Conservation (phyloP, 37 sponge, comb jelly and placozoan genomes). For the Theonella swinhoei region DNA sequence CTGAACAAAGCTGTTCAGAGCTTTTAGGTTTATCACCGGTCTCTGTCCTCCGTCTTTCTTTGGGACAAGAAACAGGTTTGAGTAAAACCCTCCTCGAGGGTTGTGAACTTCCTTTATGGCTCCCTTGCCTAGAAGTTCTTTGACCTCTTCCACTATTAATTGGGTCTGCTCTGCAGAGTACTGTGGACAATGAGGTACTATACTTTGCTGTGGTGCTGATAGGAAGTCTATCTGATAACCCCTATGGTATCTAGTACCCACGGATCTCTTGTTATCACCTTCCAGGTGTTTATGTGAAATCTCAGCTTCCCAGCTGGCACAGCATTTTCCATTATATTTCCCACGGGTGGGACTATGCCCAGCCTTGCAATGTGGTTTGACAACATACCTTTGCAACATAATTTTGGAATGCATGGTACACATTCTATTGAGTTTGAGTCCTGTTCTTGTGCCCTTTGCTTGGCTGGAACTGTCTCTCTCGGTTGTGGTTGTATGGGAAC, state of each 20-base stretch:
- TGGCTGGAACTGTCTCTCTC: too few relatives aligned
- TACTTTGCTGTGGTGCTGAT: neutral
- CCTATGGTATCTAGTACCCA: conserved; percentile 23
- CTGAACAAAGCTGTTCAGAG: too few relatives aligned
- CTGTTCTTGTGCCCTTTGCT: too few relatives aligned
- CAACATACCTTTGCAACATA: conserved; percentile 6
- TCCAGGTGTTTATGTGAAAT: too few relatives aligned
- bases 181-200: neutral
- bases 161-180: neutral
- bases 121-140: too few relatives aligned
- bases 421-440: neutral
- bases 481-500: too few relatives aligned
- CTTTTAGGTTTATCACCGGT: too few relatives aligned
- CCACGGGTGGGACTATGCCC: conserved; percentile 4
- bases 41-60: conserved; percentile 54
- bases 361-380: neutral
- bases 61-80: conserved; percentile 51
- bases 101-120: too few relatives aligned
- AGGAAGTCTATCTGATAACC: conserved; percentile 23
- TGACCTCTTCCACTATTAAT: too few relatives aligned
- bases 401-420: neutral
- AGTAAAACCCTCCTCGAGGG: too few relatives aligned
- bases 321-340: too few relatives aligned
- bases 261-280: too few relatives aligned
- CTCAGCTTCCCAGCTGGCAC: neutral